Base-by-base conservation (phyloP, 2,888 invertebrate species). In the Nemapogon koenigi region DNA sequence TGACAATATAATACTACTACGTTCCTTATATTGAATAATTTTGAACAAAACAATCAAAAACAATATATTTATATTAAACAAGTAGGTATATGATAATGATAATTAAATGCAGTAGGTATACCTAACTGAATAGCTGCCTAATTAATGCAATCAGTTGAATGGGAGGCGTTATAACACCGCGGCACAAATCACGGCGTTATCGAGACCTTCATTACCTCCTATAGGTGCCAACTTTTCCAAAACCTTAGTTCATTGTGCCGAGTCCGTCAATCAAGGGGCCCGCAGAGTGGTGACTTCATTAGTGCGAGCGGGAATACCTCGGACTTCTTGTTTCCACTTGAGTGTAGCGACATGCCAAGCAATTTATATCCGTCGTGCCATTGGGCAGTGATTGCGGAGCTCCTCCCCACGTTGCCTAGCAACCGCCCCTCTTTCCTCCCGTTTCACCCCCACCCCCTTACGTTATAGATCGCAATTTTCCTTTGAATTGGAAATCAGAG, bases 351-450 rank as follows among this genome's bases (percentile, higher is more conserved):
- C 63, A 63, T 13, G n/a, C 16, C 10, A 70, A 76, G 69, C 80
- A 79, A 80, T 80, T 80, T 80, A 80, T 80, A 80, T 73, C 79
- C 73, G 79, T 75, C 80, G 76, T 70, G 71, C 80, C 62, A 80
- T 80, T 80, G 80, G 76, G 75, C 80, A 72, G 78, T 76, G 80
- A 80, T 80, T 80, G 71, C 67, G 60, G 76, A 65, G 75, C 63
- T 81, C 79, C 81, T 83, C 79, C 83, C 83, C 83, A 80, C 83
- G 84, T 83, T 78, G 70, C 82, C 69, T 82, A 76, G 81, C 81
- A 75, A 83, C 84, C 76, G 66, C 47, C 40, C 48, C 53, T 38
- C 35, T 33, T 40, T 19, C 33, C 39, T 36, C 27, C 31, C 41
- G 67, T 62, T 59, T 43, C 45, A 48, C 44, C 55, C 62, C 54